Base-by-base conservation (phyloP, 1,140 invertebrate genomes). In the Papilio polyxenes region DNA sequence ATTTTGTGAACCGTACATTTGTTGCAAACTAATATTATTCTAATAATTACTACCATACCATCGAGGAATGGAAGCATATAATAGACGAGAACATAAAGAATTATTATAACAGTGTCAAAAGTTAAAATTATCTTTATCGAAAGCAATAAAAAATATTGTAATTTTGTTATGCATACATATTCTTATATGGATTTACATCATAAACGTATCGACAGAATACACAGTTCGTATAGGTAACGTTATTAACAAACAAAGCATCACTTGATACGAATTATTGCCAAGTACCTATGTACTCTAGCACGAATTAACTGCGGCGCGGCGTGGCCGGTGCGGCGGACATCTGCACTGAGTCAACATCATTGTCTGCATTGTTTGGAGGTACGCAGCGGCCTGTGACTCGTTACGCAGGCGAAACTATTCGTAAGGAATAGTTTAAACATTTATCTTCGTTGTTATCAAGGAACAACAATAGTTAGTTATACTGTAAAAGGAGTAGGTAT, bases 331-430 rank as follows among this genome's bases (percentile, higher is more conserved):
- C 65, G 62, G 23, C 62, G 65, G 15, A 72, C 65, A 72, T 72
- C 65, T 72, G 65, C 65, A 15, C 31, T 72, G 65, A 72, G 20
- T 69, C 48, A 81, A 20, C 40, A 44, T 76, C 23, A 49, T 77
- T 72, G 62, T 83, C 81, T 77, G 44, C 20, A 81, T 83, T 81
- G 79, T 76, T 80, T 53, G 13, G 76, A 78, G 44, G 31, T 15
- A 10, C 65, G 53, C 75, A 53, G 51, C 31, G 62, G 40, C 48
- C 23, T 65, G 62, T 72, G 62, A 81, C 53, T 48, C 53, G 15
- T 40, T 59, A 56, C 69, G 13, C 44, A 83, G 51, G 49, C 72
- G 59, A 65, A 65, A 65, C 59, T 31, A 20, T 65, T 65, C 62
- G 23, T 65, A 15, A 72, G 31, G 23, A 37, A 37, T 37, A 37